Evolutionary conservation across 2,797 vertebrate genomes (phyloP).

Genomic region (Pseudochirops corinnae): DNA sequence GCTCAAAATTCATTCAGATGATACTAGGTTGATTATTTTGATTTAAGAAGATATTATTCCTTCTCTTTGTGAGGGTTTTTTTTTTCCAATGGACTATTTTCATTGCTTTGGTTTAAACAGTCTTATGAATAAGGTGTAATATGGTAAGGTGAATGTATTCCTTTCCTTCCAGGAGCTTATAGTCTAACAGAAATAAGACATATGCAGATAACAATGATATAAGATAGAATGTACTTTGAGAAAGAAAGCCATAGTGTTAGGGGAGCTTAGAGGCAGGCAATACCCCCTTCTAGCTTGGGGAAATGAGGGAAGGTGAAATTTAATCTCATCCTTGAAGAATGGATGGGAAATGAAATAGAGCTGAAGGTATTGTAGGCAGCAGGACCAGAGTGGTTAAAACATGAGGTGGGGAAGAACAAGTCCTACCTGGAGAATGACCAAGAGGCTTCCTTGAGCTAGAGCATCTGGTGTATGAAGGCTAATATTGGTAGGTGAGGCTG

Average conservation of each 20-base stretch:
- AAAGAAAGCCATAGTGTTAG: background rate
- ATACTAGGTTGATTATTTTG: background rate
- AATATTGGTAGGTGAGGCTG: too few relatives aligned
- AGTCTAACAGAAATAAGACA: background rate
- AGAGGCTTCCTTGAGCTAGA: background rate
- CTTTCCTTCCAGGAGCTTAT: background rate
- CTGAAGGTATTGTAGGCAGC: background rate
- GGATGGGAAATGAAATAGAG: background rate
- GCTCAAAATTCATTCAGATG: background rate
- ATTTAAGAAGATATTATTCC: background rate
- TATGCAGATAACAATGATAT: background rate
- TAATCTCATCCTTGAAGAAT: background rate
- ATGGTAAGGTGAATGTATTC: background rate
- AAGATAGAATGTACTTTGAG: background rate
- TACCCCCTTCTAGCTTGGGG: background rate
- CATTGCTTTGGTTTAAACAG: background rate
- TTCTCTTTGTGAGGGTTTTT: too few relatives aligned
- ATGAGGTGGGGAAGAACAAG: background rate
- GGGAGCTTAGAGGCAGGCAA: background rate
- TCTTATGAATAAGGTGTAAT: background rate
- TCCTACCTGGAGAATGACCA: background rate
- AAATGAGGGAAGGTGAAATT: background rate
- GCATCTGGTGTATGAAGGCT: too few relatives aligned
- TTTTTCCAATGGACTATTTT: background rate
- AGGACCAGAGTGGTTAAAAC: background rate